phyloP scores from a whole-genome alignment of 30 jellyfish, hydroid and myxozoan genomes.

The Hydractinia echinata region DNA sequence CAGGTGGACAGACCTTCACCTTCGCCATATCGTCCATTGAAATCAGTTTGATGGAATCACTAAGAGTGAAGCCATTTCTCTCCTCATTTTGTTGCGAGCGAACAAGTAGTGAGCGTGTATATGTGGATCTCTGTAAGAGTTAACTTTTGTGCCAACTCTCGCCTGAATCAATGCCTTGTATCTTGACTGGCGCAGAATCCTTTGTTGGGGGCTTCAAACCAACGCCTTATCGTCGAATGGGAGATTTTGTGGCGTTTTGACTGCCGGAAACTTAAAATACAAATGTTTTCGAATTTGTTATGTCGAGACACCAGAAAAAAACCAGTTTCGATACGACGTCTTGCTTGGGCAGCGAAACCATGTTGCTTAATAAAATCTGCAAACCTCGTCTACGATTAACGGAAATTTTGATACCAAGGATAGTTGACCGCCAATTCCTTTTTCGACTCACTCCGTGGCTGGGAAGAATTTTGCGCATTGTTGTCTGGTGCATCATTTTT shows the following conservation, averaged over 20 bases:
- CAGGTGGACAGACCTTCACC: constrained; percentile 28
- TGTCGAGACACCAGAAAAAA: constrained; percentile 16
- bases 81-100: constrained; percentile 23
- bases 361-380: constrained; percentile 27
- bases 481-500: neutral
- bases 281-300: constrained; percentile 16
- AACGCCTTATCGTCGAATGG: neutral
- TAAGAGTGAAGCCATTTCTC: neutral
- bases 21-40: constrained; percentile 24
- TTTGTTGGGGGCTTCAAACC: constrained; percentile 25
- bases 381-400: constrained; percentile 19
- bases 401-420: constrained; percentile 19
- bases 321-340: constrained; percentile 24
- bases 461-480: neutral
- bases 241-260: constrained; percentile 11
- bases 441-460: neutral
- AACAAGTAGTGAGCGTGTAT: constrained; percentile 18
- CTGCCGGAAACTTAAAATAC: constrained; percentile 4
- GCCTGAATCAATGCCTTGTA: neutral
- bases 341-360: constrained; percentile 37
- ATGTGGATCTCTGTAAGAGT: neutral
- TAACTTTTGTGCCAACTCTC: constrained; percentile 2
- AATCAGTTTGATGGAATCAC: neutral
- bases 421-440: constrained; percentile 40
- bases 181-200: neutral